A percentile compares a stretch with the other conserved stretches of the same genome.
phyloP scores from a whole-genome alignment of 2,797 vertebrate species.

The Syndactyla subalaris region DNA sequence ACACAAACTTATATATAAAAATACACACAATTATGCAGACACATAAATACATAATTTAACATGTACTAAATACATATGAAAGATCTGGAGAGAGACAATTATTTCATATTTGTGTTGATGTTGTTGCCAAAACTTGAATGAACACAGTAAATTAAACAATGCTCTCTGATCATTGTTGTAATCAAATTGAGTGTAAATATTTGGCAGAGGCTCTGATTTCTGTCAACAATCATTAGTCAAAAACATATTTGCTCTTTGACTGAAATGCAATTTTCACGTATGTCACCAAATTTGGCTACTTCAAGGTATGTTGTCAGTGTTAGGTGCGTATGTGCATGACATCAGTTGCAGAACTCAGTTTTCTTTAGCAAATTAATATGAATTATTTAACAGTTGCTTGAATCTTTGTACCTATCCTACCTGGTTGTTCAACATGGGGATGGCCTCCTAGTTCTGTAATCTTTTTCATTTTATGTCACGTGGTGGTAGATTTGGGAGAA shows the following conservation, averaged over 20 bases:
- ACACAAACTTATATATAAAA: not conserved
- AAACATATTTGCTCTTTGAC: conserved; percentile 34
- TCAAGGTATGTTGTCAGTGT: not conserved
- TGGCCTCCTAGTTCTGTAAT: not conserved
- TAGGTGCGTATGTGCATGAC: not conserved
- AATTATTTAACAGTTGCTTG: not conserved
- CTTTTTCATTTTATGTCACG: not conserved
- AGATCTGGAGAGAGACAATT: not conserved
- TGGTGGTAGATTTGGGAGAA: not conserved
- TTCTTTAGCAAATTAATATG: not conserved
- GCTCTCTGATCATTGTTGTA: conserved; percentile 21
- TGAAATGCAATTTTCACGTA: not conserved
- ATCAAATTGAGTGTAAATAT: conserved; percentile 49
- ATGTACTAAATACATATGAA: not conserved
- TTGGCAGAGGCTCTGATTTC: conserved; percentile 33
- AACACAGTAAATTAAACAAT: conserved; percentile 51
- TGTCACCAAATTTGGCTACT: not conserved
- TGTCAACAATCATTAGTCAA: conserved; percentile 45
- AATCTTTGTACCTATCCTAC: not conserved
- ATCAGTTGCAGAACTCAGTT: not conserved
- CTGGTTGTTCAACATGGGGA: not conserved
- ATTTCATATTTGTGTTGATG: not conserved
- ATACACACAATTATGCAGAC: not conserved
- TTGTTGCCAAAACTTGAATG: conserved; percentile 26
- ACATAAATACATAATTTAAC: not conserved